Conservation (phyloP, 2,113 vertebrate species). For the Cricetomys ansorgei region DNA sequence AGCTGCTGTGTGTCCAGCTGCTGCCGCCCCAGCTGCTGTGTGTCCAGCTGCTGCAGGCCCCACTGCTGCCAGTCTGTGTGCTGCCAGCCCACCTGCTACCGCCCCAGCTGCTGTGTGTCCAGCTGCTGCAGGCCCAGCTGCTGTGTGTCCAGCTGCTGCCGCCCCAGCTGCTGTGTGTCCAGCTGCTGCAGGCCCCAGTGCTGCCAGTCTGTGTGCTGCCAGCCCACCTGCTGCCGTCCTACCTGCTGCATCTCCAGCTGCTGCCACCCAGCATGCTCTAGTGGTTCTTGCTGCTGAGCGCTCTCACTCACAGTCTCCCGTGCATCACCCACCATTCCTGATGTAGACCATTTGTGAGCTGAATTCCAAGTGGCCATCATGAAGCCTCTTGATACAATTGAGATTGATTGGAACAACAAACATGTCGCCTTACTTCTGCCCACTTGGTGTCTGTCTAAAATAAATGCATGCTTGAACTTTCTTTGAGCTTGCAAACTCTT, state of each 20-base stretch:
- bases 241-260: constrained; percentile 2
- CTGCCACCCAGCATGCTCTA: constrained; percentile 18
- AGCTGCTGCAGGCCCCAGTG: not conserved
- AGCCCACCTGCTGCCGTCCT: not conserved
- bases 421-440: too few relatives aligned
- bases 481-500: not conserved
- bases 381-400: not conserved
- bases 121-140: not conserved
- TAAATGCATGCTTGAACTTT: not conserved
- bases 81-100: not conserved
- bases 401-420: not conserved
- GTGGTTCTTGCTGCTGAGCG: not conserved
- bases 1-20: not conserved
- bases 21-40: not conserved
- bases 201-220: not conserved
- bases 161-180: not conserved
- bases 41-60: not conserved
- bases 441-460: not conserved
- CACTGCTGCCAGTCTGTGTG: not conserved
- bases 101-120: not conserved
- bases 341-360: not conserved
- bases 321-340: not conserved
- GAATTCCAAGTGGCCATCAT: not conserved
- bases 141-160: not conserved
- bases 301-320: not conserved